Conservation (phyloP, 2,113 vertebrate genomes). For the Corythornis vintsioides region DNA sequence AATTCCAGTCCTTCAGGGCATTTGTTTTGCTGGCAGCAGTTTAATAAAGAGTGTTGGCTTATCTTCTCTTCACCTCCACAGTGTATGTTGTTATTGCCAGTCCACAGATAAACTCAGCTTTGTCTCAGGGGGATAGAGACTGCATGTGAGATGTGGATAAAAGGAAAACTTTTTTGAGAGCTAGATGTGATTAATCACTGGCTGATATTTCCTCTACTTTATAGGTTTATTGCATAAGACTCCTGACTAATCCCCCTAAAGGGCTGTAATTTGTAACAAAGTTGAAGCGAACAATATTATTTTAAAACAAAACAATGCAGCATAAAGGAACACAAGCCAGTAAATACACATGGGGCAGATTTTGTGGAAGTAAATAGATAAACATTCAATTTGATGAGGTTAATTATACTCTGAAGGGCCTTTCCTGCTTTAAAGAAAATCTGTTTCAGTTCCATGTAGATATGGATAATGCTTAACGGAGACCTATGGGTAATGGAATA, state of each 20-base stretch:
- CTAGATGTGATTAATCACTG: slow-evolving; percentile 52
- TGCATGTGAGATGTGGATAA: not conserved
- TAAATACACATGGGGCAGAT: slow-evolving; percentile 27
- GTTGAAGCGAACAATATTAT: slow-evolving; percentile 30
- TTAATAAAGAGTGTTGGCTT: slow-evolving; percentile 61
- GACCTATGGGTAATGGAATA: not conserved
- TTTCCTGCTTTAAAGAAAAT: slow-evolving; percentile 13
- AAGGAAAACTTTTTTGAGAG: slow-evolving; percentile 16
- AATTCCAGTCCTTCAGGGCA: slow-evolving; percentile 7
- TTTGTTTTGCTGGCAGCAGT: slow-evolving; percentile 10
- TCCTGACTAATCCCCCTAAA: slow-evolving; percentile 12
- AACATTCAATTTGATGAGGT: slow-evolving; percentile 50
- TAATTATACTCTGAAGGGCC: slow-evolving; percentile 43
- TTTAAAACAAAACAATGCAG: slow-evolving; percentile 18
- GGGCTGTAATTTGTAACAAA: slow-evolving; percentile 45
- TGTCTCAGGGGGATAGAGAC: slow-evolving; percentile 26
- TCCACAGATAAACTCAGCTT: slow-evolving; percentile 47
- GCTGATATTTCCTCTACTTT: slow-evolving; percentile 15
- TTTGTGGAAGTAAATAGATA: slow-evolving; percentile 35
- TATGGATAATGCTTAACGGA: not conserved
- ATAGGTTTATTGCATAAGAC: slow-evolving; percentile 29
- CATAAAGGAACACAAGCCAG: not conserved
- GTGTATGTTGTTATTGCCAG: slow-evolving; percentile 5
- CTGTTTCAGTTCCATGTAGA: not conserved
- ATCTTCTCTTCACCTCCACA: slow-evolving; percentile 42